Percentiles rank a stretch among this genome's conserved stretches.
Evolutionary conservation across 2,888 invertebrate species (phyloP).

Genomic region (Prenolepis imparis): DNA sequence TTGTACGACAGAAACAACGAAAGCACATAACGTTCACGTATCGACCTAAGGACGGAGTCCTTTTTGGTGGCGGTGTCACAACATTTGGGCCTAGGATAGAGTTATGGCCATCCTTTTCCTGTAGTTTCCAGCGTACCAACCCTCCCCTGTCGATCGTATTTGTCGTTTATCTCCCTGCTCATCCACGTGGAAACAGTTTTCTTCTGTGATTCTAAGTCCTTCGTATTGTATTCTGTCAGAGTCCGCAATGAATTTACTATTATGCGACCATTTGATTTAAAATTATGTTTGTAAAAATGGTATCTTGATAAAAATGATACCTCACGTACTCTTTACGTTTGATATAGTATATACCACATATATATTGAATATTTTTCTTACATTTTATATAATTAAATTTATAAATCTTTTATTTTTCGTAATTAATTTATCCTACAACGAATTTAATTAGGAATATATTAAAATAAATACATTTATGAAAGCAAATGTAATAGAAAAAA

Average conservation of each 20-base stretch:
- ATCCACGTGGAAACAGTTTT: conserved; percentile 68
- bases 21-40: conserved; percentile 9
- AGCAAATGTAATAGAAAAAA: neutral
- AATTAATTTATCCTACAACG: neutral
- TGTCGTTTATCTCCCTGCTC: conserved; percentile 46
- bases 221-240: conserved; percentile 32
- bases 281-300: neutral
- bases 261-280: neutral
- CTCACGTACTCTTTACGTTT: neutral
- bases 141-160: conserved; percentile 32
- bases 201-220: conserved; percentile 63
- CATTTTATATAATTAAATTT: neutral
- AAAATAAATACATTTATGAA: neutral
- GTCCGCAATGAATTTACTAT: conserved; percentile 29
- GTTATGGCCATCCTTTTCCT: conserved; percentile 72
- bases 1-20: conserved; percentile 18
- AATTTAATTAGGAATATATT: neutral
- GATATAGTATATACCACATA: neutral
- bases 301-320: neutral
- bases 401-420: neutral
- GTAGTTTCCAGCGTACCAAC: conserved; percentile 55
- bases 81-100: conserved; percentile 82
- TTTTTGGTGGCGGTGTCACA: conserved; percentile 80
- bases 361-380: neutral
- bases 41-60: conserved; percentile 21